These are phyloP conservation scores for Vanacampus margaritifer DNA, from an alignment of 2,113 vertebrate genomes.

Conservation along the genomic window DNA sequence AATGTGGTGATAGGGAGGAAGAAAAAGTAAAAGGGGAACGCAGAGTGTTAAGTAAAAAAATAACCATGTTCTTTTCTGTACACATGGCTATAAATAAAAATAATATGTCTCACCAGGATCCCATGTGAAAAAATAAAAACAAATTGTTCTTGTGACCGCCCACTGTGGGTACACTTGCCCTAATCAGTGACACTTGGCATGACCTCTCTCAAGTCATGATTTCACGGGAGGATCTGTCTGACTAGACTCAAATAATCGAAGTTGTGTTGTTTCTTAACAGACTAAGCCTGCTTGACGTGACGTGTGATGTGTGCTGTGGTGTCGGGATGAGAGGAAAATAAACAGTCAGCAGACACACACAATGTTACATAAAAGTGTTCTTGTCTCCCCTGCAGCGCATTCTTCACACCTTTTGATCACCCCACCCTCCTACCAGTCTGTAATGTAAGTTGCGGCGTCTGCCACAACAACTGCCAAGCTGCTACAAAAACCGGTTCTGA, in stretches of 20 bases:
- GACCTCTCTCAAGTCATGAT: background rate
- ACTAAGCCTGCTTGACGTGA: background rate
- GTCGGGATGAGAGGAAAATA: background rate
- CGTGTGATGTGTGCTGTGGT: background rate
- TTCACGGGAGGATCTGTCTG: background rate
- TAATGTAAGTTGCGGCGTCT: background rate
- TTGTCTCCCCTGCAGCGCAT: conserved; percentile 7
- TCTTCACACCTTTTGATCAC: conserved; percentile 15
- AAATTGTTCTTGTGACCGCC: background rate
- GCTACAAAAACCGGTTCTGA: background rate
- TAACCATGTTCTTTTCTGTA: background rate
- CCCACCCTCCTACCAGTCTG: background rate
- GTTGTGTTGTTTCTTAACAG: background rate
- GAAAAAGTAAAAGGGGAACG: background rate
- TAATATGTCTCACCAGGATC: background rate
- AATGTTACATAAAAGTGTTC: conserved; percentile 11
- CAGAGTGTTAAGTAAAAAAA: background rate
- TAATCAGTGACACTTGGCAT: background rate
- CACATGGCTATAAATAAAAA: background rate
- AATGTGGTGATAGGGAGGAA: background rate
- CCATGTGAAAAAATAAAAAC: conserved; percentile 4
- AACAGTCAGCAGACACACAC: background rate
- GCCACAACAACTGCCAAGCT: background rate
- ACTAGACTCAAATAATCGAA: background rate
- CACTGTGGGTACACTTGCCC: background rate